Evolutionary conservation across 2,113 vertebrate genomes (phyloP), one percentile per base, ranked within the genome.

Genomic region (Kryptolebias marmoratus): DNA sequence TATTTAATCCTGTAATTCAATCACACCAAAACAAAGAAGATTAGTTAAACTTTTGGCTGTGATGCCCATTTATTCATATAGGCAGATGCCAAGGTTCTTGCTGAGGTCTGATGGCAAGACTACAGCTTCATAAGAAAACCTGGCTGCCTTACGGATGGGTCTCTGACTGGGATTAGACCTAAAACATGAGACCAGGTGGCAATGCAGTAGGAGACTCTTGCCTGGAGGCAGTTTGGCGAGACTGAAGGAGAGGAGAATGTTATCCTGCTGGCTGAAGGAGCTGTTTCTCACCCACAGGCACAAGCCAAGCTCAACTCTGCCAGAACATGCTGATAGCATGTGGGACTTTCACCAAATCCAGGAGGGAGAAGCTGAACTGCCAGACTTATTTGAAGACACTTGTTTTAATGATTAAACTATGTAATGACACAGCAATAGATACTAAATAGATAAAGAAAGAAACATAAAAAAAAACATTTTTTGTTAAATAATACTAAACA

Each of bases 161-260:
- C 77, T 77, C 74, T 77, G 77, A 79, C 68, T 64, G 72, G 77
- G 68, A 87, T 69, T 66, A 70, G 79, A 71, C 32, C 63, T 71
- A 84, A 75, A 78, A 80, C 87, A 81, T 79, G 70, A 70, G 71
- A 82, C 79, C 91, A 92, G 90, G 87, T 90, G 87, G 88, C 75
- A 27, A 68, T 89, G 70, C 86, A 72, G 86, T 80, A 70, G 89
- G 87, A 79, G 74, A 72, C 71, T 86, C 82, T 89, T 93, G 83
- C 89, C 91, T 80, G 71, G 73, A 85, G 76, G 68, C 4, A 11
- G 58, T 53, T 84, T 71, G 75, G 81, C 56, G 69, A 88, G 84
- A 88, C 83, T 82, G 52, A 79, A 83, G 59, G 85, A 77, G 72
- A 84, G 75, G 75, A 78, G 75, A 75, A 73, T 77, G 82, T 64